Evolutionary conservation across 2,113 vertebrate species (phyloP).

Genomic region (Erythrocercus mccallii): DNA sequence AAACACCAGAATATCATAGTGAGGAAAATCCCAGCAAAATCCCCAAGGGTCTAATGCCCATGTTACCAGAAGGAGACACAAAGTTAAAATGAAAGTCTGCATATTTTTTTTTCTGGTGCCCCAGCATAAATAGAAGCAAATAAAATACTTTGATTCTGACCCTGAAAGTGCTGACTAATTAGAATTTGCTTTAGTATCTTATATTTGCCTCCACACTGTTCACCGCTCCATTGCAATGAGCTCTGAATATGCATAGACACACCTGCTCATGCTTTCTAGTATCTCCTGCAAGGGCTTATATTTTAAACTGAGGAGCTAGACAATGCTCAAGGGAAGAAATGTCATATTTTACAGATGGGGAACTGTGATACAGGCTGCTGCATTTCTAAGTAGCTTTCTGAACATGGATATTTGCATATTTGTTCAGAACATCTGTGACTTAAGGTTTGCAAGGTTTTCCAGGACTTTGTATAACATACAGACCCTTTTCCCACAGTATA

Average conservation of each 20-base stretch:
- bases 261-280: conserved; percentile 3
- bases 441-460: neutral
- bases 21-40: neutral
- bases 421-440: neutral
- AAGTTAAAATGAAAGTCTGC: neutral
- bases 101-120: neutral
- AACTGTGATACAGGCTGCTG: conserved; percentile 5
- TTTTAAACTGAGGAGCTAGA: neutral
- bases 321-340: neutral
- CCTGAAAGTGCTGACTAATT: neutral
- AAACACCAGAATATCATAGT: neutral
- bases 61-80: neutral
- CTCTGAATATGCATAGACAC: neutral
- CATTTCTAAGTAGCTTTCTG: conserved; percentile 25
- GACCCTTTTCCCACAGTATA: neutral
- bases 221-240: neutral
- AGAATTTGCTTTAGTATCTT: neutral
- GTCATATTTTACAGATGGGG: neutral
- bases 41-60: neutral
- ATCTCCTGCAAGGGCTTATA: neutral
- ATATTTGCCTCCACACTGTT: rapidly evolving
- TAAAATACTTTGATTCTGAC: neutral
- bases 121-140: neutral
- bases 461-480: neutral
- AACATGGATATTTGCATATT: conserved; percentile 19